Percentiles rank a stretch among this genome's conserved stretches.
phyloP scores from a whole-genome alignment of 2,888 invertebrate species.

The Craniophora ligustri region DNA sequence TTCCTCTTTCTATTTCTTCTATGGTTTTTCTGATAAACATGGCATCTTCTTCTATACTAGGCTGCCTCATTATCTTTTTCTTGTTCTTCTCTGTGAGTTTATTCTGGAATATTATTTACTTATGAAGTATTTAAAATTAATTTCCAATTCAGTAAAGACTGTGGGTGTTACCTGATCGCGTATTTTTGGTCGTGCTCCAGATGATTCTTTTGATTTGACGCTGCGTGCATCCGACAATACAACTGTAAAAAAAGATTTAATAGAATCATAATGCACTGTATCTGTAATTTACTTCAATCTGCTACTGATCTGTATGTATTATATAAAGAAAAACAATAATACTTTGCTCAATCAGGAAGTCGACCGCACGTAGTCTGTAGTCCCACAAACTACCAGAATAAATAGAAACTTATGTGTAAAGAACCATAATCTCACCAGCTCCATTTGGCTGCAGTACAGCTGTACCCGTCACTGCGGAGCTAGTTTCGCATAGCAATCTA shows the following conservation, averaged over 20 bases:
- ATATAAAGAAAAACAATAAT: too few relatives aligned
- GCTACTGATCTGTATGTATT: too few relatives aligned
- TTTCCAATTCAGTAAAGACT: constrained; percentile 20
- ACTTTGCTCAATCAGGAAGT: too few relatives aligned
- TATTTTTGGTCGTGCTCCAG: constrained; percentile 66
- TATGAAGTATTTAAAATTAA: constrained; percentile 32
- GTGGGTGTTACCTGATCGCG: constrained; percentile 76
- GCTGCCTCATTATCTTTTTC: constrained; percentile 74
- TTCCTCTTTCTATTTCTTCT: constrained; percentile 84
- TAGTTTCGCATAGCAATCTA: constrained; percentile 82
- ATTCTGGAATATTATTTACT: constrained; percentile 59
- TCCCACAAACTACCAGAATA: too few relatives aligned
- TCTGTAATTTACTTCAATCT: too few relatives aligned
- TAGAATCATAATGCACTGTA: too few relatives aligned
- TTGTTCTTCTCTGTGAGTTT: constrained; percentile 68
- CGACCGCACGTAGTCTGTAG: too few relatives aligned
- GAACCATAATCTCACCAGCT: constrained; percentile 67
- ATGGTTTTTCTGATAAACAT: constrained; percentile 83
- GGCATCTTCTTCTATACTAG: constrained; percentile 84
- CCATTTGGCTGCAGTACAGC: constrained; percentile 81
- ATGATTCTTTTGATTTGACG: constrained; percentile 65
- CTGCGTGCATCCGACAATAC: constrained; percentile 72
- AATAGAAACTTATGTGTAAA: too few relatives aligned
- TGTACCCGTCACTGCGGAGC: constrained; percentile 80
- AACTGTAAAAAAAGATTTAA: constrained; percentile 54